Evolutionary conservation across 1,140 invertebrate species (phyloP).

Genomic region (Drosophila kikkawai): DNA sequence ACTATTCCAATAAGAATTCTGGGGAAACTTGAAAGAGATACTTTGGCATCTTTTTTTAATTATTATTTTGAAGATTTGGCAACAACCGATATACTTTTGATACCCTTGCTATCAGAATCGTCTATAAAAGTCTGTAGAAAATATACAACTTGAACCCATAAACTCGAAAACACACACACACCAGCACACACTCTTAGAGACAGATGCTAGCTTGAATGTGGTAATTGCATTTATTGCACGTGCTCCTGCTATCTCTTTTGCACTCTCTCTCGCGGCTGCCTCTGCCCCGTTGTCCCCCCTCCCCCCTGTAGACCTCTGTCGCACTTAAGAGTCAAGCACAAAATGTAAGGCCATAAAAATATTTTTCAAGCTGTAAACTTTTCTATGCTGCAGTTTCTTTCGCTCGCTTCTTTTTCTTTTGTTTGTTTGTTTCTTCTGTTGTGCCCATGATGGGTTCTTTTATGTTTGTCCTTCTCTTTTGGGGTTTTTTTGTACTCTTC

Average conservation of each 20-base stretch:
- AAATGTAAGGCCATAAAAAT: conserved; percentile 63
- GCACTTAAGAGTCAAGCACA: conserved; percentile 45
- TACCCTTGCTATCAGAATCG: conserved; percentile 37
- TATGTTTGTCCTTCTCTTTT: conserved; percentile 24
- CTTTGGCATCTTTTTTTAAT: neutral
- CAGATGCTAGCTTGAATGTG: conserved; percentile 60
- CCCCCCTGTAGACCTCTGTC: conserved; percentile 8
- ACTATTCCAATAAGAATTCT: neutral
- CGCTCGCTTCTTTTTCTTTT: conserved; percentile 5
- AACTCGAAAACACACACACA: conserved; percentile 14
- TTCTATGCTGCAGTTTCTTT: conserved; percentile 60
- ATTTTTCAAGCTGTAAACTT: conserved; percentile 60
- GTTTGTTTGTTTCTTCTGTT: conserved; percentile 6
- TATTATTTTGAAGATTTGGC: too few species aligned
- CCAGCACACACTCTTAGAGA: conserved; percentile 14
- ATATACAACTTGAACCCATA: conserved; percentile 67
- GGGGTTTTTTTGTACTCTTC: conserved; percentile 1
- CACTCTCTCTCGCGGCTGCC: conserved; percentile 20
- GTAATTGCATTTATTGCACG: conserved; percentile 81
- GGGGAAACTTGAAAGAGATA: neutral
- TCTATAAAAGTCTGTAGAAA: conserved; percentile 57
- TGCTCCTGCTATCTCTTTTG: conserved; percentile 53
- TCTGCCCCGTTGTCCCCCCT: neutral
- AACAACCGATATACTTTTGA: conserved; percentile 2
- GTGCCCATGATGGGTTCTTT: conserved; percentile 5